Base-by-base conservation (phyloP, 1,140 invertebrate species). In the Physella acuta region DNA sequence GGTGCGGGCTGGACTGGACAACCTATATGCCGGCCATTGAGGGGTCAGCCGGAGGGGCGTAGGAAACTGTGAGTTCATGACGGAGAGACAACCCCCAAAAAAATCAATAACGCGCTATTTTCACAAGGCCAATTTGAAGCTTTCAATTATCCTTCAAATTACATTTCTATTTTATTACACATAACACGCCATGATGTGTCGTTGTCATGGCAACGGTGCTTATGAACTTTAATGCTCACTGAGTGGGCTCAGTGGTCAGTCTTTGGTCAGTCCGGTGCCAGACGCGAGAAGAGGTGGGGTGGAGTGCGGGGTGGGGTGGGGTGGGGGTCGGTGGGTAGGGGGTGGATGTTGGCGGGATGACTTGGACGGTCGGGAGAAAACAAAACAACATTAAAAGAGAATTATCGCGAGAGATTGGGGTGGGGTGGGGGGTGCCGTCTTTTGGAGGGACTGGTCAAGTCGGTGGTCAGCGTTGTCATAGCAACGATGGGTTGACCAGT, bases 131-230 rank as follows among this genome's bases (percentile, higher is more conserved):
- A 63, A 49, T 73, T 73, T 71, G 44, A 73, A 70, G 68, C 67
- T 73, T 70, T 73, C 72, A 73, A 73, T 73, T 73, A 71, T 71
- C 72, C 72, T 73, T 71, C 68, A 73, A 73, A 73, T 73, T 70
- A 68, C 72, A 73, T 73, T 73, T 73, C 68, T 73, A 73, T 73
- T 73, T 73, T 73, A 73, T 73, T 73, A 73, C 72, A 68, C 68
- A 70, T 73, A 68, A 73, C 72, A 73, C 72, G 72, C 58, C 37
- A 53, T n/a, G 63, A 62, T 73, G 72, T 73, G 72, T 70, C 68
- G 72, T 73, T 30, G 55, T 64, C 68, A 73, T 71, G 72, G 68
- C 55, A 58, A 73, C 72, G 58, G 16, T 70, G 72, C 72, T 73
- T 73, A 73, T 73, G 72, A 71, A 73, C 68, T 71, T 73, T 73